Evolutionary conservation across 2,888 invertebrate genomes (phyloP).

Genomic region (Tridacna crocea): DNA sequence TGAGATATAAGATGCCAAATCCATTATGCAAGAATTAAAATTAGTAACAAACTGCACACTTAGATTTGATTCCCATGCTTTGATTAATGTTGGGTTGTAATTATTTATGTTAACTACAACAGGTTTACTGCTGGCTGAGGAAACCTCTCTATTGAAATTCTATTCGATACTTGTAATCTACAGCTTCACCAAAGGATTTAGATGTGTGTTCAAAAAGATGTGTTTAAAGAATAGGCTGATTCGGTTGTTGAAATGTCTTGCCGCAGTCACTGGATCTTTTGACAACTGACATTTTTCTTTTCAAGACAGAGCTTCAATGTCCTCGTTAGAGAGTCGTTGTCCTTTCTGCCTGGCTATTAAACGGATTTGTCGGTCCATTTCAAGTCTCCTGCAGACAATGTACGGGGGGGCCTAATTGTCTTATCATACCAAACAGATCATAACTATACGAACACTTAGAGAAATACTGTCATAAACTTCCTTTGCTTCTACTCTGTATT

Average conservation of each 20-base stretch:
- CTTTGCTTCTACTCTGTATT: constrained; percentile 53
- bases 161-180: constrained; percentile 63
- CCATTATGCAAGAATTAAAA: constrained; percentile 57
- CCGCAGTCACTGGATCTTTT: constrained; percentile 67
- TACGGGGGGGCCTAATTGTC: constrained; percentile 68
- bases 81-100: constrained; percentile 44
- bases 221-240: constrained; percentile 53
- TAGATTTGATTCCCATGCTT: constrained; percentile 51
- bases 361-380: constrained; percentile 66
- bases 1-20: constrained; percentile 58
- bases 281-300: constrained; percentile 53
- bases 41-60: constrained; percentile 61
- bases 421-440: constrained; percentile 68
- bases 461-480: constrained; percentile 42
- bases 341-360: constrained; percentile 58
- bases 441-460: constrained; percentile 42
- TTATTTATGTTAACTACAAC: constrained; percentile 29
- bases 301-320: constrained; percentile 46
- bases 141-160: constrained; percentile 63
- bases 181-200: constrained; percentile 59
- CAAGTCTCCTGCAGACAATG: constrained; percentile 67
- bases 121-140: no score
- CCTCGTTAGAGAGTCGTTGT: constrained; percentile 29
- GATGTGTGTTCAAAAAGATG: constrained; percentile 39
- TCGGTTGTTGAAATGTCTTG: constrained; percentile 66